Conservation (phyloP, 2,113 vertebrate genomes). For the Rhynchomys soricoides region DNA sequence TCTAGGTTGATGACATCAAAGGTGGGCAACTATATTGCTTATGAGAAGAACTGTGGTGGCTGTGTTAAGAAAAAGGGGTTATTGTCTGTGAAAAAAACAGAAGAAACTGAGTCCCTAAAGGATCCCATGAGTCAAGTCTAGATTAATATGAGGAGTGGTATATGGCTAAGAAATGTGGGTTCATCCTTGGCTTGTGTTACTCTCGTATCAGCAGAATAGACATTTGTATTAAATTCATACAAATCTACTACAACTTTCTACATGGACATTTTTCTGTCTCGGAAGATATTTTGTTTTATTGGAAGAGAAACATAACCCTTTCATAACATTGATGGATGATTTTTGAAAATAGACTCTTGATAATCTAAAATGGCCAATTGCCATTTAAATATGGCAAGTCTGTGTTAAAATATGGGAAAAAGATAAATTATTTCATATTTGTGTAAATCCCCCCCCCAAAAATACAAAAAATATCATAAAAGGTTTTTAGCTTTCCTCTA, state of each 20-base stretch:
- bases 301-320: neutral
- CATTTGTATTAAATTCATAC: neutral
- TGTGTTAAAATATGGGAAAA: slow-evolving; percentile 7
- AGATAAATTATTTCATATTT: slow-evolving; percentile 29
- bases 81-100: neutral
- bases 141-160: neutral
- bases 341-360: slow-evolving; percentile 32
- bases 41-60: neutral
- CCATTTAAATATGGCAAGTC: slow-evolving; percentile 1
- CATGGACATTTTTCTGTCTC: slow-evolving; percentile 9
- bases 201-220: neutral
- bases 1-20: neutral
- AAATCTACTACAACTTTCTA: neutral
- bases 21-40: neutral
- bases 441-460: neutral
- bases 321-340: neutral
- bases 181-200: neutral
- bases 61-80: neutral
- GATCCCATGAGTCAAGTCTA: neutral
- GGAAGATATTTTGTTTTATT: neutral
- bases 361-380: slow-evolving; percentile 5
- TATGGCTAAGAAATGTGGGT: neutral
- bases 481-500: slow-evolving; percentile 8
- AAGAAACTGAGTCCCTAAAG: neutral
- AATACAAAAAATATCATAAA: neutral